Percentiles rank a stretch among this genome's conserved stretches.
These are phyloP conservation scores for Platycercus adscitus DNA, from an alignment of 2,113 vertebrate species.

Conservation along the genomic window DNA sequence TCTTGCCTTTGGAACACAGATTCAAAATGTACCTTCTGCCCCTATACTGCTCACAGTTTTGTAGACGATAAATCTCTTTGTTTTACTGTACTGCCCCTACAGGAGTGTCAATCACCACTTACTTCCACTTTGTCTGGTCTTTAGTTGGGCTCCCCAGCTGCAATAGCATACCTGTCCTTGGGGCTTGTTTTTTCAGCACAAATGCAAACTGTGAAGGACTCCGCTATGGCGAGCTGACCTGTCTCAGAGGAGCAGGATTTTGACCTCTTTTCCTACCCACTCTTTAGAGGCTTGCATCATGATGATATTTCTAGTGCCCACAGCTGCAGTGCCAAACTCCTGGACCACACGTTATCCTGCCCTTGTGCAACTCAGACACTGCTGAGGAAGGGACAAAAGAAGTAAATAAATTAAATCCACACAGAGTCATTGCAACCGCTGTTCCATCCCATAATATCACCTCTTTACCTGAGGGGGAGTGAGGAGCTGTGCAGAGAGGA, in stretches of 20 bases:
- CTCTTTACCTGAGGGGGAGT: neutral
- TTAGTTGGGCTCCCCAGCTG: neutral
- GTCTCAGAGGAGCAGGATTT: neutral
- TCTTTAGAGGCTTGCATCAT: neutral
- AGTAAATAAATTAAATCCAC: neutral
- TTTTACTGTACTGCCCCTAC: neutral
- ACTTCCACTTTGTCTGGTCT: neutral
- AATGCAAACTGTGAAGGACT: neutral
- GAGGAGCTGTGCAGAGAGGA: neutral
- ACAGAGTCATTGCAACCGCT: fast-evolving
- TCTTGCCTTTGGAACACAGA: neutral
- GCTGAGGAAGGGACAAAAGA: neutral
- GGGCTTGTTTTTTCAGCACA: neutral
- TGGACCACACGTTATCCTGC: neutral
- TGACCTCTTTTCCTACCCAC: neutral
- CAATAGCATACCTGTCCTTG: neutral
- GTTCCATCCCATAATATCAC: neutral
- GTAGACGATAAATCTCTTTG: neutral
- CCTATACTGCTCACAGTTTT: neutral
- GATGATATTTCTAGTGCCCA: neutral
- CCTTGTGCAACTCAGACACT: neutral
- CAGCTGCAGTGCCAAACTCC: neutral
- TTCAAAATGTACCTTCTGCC: neutral
- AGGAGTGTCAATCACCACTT: neutral
- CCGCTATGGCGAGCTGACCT: neutral